These are phyloP conservation scores for Adineta ricciae DNA, from an alignment of 2,888 invertebrate species.

Conservation along the genomic window DNA sequence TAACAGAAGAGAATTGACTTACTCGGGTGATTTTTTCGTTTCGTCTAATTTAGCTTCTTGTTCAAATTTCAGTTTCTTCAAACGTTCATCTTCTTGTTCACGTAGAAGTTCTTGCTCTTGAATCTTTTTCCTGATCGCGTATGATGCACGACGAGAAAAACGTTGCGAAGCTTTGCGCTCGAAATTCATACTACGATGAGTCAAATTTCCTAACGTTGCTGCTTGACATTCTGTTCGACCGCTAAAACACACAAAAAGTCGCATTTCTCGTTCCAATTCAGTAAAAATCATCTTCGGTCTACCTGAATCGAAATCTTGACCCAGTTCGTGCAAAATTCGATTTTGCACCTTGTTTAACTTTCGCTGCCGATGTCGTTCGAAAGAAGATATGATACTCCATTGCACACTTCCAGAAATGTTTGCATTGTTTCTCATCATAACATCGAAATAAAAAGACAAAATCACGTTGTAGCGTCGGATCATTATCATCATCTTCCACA, in stretches of 20 bases:
- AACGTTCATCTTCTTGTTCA: conserved; percentile 22
- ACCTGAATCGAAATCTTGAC: conserved; percentile 78
- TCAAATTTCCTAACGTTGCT: conserved; percentile 67
- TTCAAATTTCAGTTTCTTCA: background rate
- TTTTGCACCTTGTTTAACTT: conserved; percentile 61
- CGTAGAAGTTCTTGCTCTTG: conserved; percentile 26
- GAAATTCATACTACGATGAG: conserved; percentile 78
- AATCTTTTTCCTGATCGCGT: conserved; percentile 29
- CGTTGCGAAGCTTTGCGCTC: conserved; percentile 91
- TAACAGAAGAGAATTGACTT: background rate
- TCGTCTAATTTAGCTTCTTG: conserved; percentile 19
- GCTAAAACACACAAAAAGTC: conserved; percentile 51
- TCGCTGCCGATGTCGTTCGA: conserved; percentile 60
- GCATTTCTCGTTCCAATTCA: too few species aligned
- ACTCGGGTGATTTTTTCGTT: conserved; percentile 11
- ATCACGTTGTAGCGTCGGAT: conserved; percentile 64
- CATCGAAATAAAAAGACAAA: conserved; percentile 93
- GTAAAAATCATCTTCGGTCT: too few species aligned
- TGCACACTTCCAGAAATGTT: conserved; percentile 99
- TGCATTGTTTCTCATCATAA: conserved; percentile 85
- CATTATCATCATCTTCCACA: conserved; percentile 82
- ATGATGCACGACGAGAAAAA: conserved; percentile 65
- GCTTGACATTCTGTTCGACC: conserved; percentile 96
- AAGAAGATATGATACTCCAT: conserved; percentile 99
- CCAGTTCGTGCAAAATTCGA: conserved; percentile 98